Evolutionary conservation across 2,797 vertebrate species (phyloP), one percentile per base, ranked within the genome.

Genomic region (Enteromius unitaeniatus): DNA sequence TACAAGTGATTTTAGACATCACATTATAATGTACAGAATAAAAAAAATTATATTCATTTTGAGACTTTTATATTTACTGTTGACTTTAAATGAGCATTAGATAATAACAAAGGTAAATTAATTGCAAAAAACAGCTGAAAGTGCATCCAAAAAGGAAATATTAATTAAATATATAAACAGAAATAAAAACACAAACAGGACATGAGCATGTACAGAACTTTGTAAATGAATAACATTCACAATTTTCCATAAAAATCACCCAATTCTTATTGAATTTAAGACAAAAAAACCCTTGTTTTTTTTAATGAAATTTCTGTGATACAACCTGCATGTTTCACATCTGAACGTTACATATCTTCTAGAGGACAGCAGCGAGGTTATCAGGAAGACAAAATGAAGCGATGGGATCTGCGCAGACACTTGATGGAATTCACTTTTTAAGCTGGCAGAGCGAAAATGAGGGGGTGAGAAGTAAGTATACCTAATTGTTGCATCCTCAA

Each of bases 401-500:
- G n/a, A n/a, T 37, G 9, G 7, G 19, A 60, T 81, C 68, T 81
- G 37, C 2, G 13, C 78, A 42, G 23, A 86, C 11, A 64, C 65
- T 70, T 74, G 76, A 83, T 70, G 49, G 21, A 37, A 14, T 74
- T 58, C 42, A 55, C 42, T 55, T 82, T 78, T 78, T 47, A 64
- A 34, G 26, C 45, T 40, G 45, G n/a, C n/a, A 65, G 28, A 45
- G 28, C 64, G 9, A 82, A 76, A 73, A 60, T 11, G 72, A 84
- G 0, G 89, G 91, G 15, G 84, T 81, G 7, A 91, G 88, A 86
- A 78, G 77, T 82, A 89, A 86, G 3, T 64, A 47, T 11, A 62
- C 15, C 9, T 88, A 88, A 81, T 85, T 86, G 69, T 91, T 91
- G 47, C 78, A 83, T 84, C 79, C 53, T 87, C 84, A 72, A 75